Evolutionary conservation across 1,140 invertebrate genomes (phyloP).

Genomic region (Arctopsyche grandis): DNA sequence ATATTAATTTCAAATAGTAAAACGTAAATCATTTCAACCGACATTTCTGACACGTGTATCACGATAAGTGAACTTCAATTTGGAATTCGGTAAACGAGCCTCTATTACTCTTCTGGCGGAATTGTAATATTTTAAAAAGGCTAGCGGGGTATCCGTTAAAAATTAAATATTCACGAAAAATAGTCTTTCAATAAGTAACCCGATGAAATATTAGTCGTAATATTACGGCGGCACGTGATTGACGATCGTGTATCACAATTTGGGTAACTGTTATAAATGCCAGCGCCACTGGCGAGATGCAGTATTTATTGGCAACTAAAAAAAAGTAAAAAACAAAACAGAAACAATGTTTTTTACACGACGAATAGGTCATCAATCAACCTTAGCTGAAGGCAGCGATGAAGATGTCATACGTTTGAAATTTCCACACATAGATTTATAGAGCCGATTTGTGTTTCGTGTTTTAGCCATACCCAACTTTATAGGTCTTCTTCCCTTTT

Average conservation of each 20-base stretch:
- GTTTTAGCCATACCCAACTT: background rate
- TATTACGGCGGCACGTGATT: background rate
- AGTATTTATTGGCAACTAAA: constrained; percentile 19
- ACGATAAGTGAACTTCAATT: too few species aligned
- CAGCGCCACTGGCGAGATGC: background rate
- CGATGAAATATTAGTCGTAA: too few species aligned
- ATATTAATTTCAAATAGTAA: too few species aligned
- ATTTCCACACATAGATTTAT: background rate
- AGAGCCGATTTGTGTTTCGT: background rate
- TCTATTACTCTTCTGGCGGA: too few species aligned
- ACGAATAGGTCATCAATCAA: constrained; percentile 11
- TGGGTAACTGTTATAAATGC: constrained; percentile 26
- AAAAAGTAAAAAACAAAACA: background rate
- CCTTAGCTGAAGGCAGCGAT: background rate
- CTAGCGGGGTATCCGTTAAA: too few species aligned
- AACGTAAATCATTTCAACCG: too few species aligned
- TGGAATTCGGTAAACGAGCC: too few species aligned
- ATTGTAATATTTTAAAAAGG: too few species aligned
- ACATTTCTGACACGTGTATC: too few species aligned
- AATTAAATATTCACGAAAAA: too few species aligned
- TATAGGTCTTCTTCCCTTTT: background rate
- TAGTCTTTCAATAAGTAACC: too few species aligned
- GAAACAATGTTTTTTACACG: constrained; percentile 4
- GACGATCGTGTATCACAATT: constrained; percentile 32
- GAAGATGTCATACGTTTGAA: constrained; percentile 14